Percentiles rank a stretch among this genome's conserved stretches.
phyloP scores from a whole-genome alignment of 2,888 invertebrate species.

The Chymomyza procnemis region DNA sequence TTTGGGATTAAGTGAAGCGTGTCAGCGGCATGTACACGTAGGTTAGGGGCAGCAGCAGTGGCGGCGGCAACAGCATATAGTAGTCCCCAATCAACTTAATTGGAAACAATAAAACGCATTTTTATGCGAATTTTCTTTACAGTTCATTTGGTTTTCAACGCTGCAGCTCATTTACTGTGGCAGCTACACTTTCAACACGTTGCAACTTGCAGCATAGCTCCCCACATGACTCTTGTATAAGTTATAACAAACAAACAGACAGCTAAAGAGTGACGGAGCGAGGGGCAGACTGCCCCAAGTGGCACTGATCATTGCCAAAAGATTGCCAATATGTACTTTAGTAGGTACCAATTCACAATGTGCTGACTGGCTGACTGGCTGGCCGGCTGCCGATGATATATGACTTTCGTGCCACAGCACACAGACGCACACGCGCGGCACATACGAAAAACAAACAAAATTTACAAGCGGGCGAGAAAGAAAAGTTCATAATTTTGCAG shows the following conservation, averaged over 20 bases:
- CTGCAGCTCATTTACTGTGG: not conserved
- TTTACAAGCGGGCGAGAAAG: constrained; percentile 68
- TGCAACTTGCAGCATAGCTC: constrained; percentile 37
- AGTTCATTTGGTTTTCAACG: constrained; percentile 58
- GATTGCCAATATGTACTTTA: constrained; percentile 33
- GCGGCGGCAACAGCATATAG: constrained; percentile 31
- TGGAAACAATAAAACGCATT: constrained; percentile 69
- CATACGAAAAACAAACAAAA: constrained; percentile 33
- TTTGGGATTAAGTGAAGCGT: constrained; percentile 55
- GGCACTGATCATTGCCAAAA: constrained; percentile 39
- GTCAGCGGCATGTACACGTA: constrained; percentile 36
- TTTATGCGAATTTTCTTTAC: constrained; percentile 65
- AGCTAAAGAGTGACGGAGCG: not conserved
- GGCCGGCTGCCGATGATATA: constrained; percentile 40
- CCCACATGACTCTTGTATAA: constrained; percentile 20
- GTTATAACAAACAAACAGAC: not conserved
- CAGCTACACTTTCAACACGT: constrained; percentile 32
- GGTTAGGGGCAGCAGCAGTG: too few relatives aligned
- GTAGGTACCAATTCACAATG: not conserved
- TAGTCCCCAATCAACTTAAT: constrained; percentile 59
- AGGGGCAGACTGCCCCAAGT: not conserved
- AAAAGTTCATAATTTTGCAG: constrained; percentile 67
- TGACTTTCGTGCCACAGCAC: constrained; percentile 52
- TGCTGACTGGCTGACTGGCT: too few relatives aligned
- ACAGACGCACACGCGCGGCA: constrained; percentile 9